Percentiles rank a stretch among this genome's conserved stretches.
These are phyloP conservation scores for Tetanocera ferruginea DNA, from an alignment of 2,888 invertebrate species.

Conservation along the genomic window DNA sequence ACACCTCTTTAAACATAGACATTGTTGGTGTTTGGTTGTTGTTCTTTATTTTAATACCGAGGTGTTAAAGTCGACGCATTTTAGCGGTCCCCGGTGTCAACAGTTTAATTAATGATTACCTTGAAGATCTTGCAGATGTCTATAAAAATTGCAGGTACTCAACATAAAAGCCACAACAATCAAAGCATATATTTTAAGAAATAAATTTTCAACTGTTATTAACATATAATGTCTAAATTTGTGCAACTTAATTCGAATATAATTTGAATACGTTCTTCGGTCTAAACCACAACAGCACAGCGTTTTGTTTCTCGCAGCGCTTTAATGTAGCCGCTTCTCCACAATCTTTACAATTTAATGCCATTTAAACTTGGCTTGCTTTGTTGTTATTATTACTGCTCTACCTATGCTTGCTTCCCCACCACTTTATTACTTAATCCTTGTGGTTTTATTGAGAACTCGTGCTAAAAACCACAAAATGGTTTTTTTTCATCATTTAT, in stretches of 20 bases:
- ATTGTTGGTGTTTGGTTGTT: background rate
- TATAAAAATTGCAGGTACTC: background rate
- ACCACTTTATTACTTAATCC: conserved; percentile 61
- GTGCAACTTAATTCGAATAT: conserved; percentile 23
- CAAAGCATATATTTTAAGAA: background rate
- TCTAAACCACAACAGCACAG: background rate
- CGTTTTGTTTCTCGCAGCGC: background rate
- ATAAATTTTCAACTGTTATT: background rate
- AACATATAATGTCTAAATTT: too few relatives aligned
- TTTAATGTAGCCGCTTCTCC: background rate
- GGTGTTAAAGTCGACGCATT: conserved; percentile 45
- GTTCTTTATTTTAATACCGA: conserved; percentile 33
- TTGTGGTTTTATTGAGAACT: conserved; percentile 53
- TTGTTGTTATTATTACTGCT: background rate
- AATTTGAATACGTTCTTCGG: conserved; percentile 8
- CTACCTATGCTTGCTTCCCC: background rate
- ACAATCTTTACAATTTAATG: background rate
- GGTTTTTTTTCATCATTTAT: conserved; percentile 15
- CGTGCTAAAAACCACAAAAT: conserved; percentile 49
- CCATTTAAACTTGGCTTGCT: background rate
- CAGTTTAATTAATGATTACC: conserved; percentile 45
- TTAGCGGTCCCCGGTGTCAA: conserved; percentile 35
- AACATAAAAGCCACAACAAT: background rate
- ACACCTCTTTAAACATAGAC: background rate
- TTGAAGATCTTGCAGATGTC: conserved; percentile 39